These are phyloP conservation scores for Andrena flavipes DNA, from an alignment of 2,888 invertebrate species.

Conservation along the genomic window DNA sequence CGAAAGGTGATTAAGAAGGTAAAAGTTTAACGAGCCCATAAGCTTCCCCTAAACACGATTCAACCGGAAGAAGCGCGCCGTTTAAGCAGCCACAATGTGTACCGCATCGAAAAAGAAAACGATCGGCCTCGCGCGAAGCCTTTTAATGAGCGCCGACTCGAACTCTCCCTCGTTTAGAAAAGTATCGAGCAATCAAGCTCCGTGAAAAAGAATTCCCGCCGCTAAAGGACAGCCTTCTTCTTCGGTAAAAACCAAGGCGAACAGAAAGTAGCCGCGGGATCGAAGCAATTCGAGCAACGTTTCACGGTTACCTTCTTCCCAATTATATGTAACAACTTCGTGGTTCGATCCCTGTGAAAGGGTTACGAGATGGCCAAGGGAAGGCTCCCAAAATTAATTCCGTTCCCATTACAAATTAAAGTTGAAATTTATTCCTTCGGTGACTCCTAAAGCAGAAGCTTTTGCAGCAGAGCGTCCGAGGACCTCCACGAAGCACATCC, in stretches of 20 bases:
- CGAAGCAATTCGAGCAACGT: slow-evolving; percentile 31
- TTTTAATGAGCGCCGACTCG: slow-evolving; percentile 36
- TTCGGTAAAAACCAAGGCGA: slow-evolving; percentile 7
- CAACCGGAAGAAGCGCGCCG: slow-evolving; percentile 10
- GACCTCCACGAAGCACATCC: slow-evolving; percentile 27
- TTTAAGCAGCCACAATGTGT: slow-evolving; percentile 10
- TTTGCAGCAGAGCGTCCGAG: too few species aligned
- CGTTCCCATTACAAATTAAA: too few species aligned
- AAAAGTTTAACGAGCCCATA: slow-evolving; percentile 17
- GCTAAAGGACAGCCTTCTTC: slow-evolving; percentile 24
- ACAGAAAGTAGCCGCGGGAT: slow-evolving; percentile 24
- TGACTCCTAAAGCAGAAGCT: not conserved
- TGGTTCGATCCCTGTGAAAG: too few species aligned
- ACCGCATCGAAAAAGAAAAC: slow-evolving; percentile 31
- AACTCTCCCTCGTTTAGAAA: slow-evolving; percentile 40
- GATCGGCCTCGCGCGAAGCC: slow-evolving; percentile 16
- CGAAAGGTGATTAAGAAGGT: slow-evolving; percentile 3
- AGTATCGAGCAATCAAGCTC: slow-evolving; percentile 41
- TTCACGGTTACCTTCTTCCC: not conserved
- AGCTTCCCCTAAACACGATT: not conserved
- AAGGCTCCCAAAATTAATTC: too few species aligned
- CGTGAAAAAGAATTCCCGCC: slow-evolving; percentile 29
- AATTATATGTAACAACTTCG: not conserved
- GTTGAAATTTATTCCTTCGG: not conserved
- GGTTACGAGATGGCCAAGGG: too few species aligned